Evolutionary conservation across 2,113 vertebrate genomes (phyloP).

Genomic region (Proteles cristata): DNA sequence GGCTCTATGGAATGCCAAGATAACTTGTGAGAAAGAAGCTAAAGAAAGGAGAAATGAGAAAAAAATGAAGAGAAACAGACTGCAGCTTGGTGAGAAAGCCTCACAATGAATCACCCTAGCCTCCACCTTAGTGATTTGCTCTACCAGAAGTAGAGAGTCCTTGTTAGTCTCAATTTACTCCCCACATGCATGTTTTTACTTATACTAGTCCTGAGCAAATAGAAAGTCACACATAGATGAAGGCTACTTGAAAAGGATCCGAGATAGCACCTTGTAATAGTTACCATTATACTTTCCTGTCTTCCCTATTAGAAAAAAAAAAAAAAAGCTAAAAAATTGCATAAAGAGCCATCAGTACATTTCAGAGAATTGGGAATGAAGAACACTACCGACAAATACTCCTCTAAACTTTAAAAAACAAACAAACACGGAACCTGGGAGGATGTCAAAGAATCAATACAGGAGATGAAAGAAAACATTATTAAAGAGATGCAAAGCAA

Average conservation of each 20-base stretch:
- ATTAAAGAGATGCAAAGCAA: neutral
- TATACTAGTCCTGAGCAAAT: neutral
- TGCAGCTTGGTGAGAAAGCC: neutral
- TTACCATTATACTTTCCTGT: rapidly evolving
- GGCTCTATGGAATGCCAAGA: neutral
- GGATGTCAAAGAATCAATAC: neutral
- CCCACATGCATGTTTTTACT: neutral
- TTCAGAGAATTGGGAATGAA: neutral
- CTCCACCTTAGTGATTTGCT: neutral
- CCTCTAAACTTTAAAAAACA: neutral
- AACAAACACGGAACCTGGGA: neutral
- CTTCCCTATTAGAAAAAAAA: neutral
- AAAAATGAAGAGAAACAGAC: neutral
- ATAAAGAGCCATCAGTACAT: neutral
- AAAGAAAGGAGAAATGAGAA: neutral
- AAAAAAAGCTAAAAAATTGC: neutral
- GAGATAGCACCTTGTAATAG: rapidly evolving
- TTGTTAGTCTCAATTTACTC: neutral
- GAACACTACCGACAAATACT: neutral
- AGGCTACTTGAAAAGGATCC: too few relatives aligned
- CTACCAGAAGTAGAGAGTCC: neutral
- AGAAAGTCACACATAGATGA: neutral
- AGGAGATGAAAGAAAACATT: neutral
- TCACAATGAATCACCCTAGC: neutral
- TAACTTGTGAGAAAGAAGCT: neutral